Conservation (phyloP, 2,113 vertebrate species). For the Myocastor coypus region DNA sequence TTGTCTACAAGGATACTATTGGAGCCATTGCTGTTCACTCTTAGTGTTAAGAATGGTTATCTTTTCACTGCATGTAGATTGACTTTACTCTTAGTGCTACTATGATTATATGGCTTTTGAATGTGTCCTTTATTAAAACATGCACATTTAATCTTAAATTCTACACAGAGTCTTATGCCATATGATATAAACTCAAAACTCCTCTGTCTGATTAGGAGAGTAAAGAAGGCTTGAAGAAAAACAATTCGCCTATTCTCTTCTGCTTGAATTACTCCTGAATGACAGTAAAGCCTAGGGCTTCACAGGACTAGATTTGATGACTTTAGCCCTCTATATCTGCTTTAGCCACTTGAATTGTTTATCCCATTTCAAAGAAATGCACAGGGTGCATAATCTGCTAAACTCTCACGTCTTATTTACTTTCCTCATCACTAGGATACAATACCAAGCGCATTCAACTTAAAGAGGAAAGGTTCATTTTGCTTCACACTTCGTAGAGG, state of each 20-base stretch:
- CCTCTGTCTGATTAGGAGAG: not conserved
- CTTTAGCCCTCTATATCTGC: not conserved
- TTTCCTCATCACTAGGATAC: not conserved
- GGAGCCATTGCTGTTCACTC: not conserved
- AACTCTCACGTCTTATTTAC: not conserved
- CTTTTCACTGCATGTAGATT: not conserved
- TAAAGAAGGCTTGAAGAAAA: not conserved
- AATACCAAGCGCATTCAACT: not conserved
- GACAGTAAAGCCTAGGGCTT: not conserved
- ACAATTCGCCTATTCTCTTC: not conserved
- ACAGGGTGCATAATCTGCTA: not conserved
- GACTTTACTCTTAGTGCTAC: not conserved
- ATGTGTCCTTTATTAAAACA: not conserved
- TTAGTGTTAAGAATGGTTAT: not conserved
- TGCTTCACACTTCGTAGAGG: not conserved
- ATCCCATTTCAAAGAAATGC: not conserved
- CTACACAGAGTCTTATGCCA: not conserved
- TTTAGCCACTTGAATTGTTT: not conserved
- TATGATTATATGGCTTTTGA: not conserved
- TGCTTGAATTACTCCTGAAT: not conserved
- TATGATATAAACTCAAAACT: not conserved
- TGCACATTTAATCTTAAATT: not conserved
- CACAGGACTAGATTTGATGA: not conserved
- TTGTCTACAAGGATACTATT: not conserved
- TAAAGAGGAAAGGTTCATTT: not conserved